Percentiles rank a stretch among this genome's conserved stretches.
Conservation (phyloP, 2,113 vertebrate species). For the Peromyscus californicus region DNA sequence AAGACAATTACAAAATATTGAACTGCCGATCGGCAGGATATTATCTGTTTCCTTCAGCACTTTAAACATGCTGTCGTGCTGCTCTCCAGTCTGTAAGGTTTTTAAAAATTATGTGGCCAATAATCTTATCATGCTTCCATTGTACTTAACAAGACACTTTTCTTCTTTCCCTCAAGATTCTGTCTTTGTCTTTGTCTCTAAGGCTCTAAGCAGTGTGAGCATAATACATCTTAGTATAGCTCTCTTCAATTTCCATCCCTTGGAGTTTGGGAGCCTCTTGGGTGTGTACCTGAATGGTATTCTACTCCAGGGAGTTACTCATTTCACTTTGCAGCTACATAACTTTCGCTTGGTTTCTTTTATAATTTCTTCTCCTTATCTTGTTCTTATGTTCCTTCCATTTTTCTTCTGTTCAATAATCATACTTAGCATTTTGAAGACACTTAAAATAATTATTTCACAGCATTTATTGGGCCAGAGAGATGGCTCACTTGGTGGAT, state of each 20-base stretch:
- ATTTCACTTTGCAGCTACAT: neutral
- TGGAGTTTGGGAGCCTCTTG: neutral
- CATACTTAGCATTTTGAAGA: neutral
- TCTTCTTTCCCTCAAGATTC: neutral
- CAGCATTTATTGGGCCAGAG: neutral
- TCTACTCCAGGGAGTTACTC: neutral
- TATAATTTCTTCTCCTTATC: neutral
- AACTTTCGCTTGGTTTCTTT: neutral
- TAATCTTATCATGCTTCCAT: neutral
- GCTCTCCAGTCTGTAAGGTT: neutral
- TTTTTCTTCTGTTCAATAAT: slow-evolving; percentile 4
- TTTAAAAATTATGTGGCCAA: neutral
- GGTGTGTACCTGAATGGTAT: neutral
- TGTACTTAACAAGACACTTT: neutral
- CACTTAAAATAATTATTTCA: slow-evolving; percentile 32
- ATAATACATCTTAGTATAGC: neutral
- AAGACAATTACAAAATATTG: neutral
- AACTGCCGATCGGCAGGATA: neutral
- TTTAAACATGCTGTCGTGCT: neutral
- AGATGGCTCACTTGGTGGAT: neutral
- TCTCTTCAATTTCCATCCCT: neutral
- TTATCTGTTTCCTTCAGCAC: neutral
- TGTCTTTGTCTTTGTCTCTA: neutral
- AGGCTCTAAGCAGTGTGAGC: neutral
- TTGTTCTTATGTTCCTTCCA: neutral